Base-by-base conservation (phyloP, 2,113 vertebrate genomes). In the Bubo bubo region DNA sequence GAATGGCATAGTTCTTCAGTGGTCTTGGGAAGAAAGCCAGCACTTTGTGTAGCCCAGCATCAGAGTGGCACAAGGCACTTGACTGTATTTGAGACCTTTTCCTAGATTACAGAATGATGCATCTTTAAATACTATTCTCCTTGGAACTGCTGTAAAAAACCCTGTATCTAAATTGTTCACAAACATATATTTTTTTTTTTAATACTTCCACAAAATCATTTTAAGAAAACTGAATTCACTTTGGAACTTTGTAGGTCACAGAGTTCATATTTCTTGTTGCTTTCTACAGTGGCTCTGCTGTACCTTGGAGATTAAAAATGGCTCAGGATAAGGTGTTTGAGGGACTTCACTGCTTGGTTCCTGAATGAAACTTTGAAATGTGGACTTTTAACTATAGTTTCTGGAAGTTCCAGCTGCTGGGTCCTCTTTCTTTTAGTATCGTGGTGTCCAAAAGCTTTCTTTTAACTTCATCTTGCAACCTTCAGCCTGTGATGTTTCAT, bases 101-200 rank as follows among this genome's bases (percentile, higher is more conserved):
- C 17, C 22, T 70, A 15, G 17, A 3, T 81, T 59, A 32, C 21
- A 47, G 9, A 58, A 27, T 1, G 2, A 2, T 6, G 6, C 2
- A 0, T 80, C n/a, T 66, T 67, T 62, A 77, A 72, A 28, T 32
- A 24, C 53, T 55, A 0, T 55, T 93, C 10, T 41, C 1, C 18
- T 79, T 89, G 60, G 15, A 79, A 32, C 8, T 55, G 14, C 35
- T 80, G 1, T 43, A 2, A 14, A 50, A 67, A 56, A 16, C 3
- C 5, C 23, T 7, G 5, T 49, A 26, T 67, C 22, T 37, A 13
- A 77, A 21, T 23, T 50, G 13, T n/a, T 86, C 13, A 32, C 10
- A 55, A 12, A 21, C 43, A 8, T 3, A 5, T n/a, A n/a, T n/a
- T 60, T 8, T 6, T 18, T 39, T 27, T 68, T 58, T 39, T 41